phyloP scores from a whole-genome alignment of 2,113 vertebrate genomes.

The Irena cyanogastra region DNA sequence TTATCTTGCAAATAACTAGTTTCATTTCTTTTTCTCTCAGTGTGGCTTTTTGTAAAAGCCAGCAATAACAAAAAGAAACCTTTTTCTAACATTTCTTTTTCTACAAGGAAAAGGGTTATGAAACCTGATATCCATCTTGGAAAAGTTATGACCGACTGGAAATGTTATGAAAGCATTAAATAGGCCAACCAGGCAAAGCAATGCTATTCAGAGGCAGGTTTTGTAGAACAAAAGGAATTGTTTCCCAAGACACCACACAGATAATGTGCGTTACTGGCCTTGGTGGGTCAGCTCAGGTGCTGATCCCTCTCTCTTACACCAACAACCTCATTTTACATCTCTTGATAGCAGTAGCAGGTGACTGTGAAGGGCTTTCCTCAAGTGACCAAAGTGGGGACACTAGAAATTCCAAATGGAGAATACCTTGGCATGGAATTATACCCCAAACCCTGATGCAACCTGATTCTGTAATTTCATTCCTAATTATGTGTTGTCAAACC shows the following conservation, averaged over 20 bases:
- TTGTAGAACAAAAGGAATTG: background rate
- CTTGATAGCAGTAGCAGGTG: background rate
- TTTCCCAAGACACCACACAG: background rate
- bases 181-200: background rate
- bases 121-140: background rate
- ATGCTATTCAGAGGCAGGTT: background rate
- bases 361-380: background rate
- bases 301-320: background rate
- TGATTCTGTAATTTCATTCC: background rate
- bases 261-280: background rate
- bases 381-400: background rate
- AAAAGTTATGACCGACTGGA: background rate
- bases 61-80: background rate
- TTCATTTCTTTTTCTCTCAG: background rate
- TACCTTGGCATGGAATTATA: background rate
- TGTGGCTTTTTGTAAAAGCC: background rate
- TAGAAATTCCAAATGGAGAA: background rate
- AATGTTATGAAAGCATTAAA: background rate
- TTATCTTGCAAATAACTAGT: background rate
- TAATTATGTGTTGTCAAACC: accelerated
- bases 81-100: background rate
- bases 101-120: background rate
- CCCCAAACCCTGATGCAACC: background rate
- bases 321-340: background rate
- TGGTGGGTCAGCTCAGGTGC: background rate